Conservation (phyloP, 2,797 vertebrate species). For the Myotis pilosus region DNA sequence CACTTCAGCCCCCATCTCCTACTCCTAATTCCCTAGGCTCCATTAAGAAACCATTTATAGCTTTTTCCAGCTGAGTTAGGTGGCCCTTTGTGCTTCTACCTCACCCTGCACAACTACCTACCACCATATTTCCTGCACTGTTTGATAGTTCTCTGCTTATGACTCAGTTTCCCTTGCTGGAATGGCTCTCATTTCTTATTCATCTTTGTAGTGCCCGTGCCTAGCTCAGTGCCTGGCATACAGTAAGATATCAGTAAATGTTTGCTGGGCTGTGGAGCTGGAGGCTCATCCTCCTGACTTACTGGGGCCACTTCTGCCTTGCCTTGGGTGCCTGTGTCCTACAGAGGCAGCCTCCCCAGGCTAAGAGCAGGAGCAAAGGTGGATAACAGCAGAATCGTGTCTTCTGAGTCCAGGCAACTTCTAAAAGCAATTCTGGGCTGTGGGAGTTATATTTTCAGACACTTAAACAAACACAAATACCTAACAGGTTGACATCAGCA, state of each 20-base stretch:
- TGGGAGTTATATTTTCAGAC: not conserved
- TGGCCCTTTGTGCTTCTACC: not conserved
- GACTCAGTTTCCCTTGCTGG: not conserved
- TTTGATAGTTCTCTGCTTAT: not conserved
- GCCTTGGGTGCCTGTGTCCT: not conserved
- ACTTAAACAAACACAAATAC: not conserved
- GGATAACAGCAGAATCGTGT: not conserved
- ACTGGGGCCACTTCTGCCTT: not conserved
- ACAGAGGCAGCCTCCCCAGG: not conserved
- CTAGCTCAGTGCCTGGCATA: too few relatives aligned
- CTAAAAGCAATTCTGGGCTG: not conserved
- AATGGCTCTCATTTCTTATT: not conserved
- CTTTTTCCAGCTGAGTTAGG: not conserved
- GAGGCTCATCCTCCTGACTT: not conserved
- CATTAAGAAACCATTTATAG: not conserved
- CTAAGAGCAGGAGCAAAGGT: not conserved
- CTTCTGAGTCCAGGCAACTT: not conserved
- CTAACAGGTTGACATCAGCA: not conserved
- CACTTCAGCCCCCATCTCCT: fast-evolving
- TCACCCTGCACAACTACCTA: not conserved
- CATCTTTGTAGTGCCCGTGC: not conserved
- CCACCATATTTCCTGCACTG: not conserved
- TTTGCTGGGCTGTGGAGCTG: not conserved
- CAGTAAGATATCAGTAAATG: not conserved
- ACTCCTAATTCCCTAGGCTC: not conserved